A percentile compares a stretch with the other conserved stretches of the same genome.
Conservation (phyloP, 1,140 invertebrate genomes). For the Nymphalis io region DNA sequence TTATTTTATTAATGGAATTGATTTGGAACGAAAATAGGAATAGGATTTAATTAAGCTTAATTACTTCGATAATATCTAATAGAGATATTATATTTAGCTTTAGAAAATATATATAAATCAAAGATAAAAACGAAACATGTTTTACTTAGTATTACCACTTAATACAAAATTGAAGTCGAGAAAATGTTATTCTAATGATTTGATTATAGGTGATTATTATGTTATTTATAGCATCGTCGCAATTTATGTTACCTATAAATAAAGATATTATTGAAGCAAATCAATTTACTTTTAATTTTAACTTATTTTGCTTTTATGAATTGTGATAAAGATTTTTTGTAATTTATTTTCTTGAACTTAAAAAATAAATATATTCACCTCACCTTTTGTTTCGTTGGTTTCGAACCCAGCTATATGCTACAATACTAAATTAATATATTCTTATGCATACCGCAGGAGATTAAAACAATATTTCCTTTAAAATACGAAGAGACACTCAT, state of each 20-base stretch:
- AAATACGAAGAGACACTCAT: constrained; percentile 29
- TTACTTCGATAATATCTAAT: not conserved
- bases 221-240: too few species aligned
- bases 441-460: constrained; percentile 48
- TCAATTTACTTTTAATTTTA: too few species aligned
- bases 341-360: not conserved
- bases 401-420: not conserved
- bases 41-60: not conserved
- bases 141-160: not conserved
- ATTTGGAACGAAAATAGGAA: not conserved
- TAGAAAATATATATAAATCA: not conserved
- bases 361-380: not conserved
- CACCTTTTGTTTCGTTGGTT: not conserved
- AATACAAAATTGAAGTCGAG: too few species aligned
- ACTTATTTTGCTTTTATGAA: too few species aligned
- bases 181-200: too few species aligned
- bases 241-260: too few species aligned
- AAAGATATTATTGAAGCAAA: too few species aligned
- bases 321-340: not conserved
- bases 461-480: constrained; percentile 50
- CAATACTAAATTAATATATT: constrained; percentile 17
- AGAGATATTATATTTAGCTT: not conserved
- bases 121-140: not conserved
- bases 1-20: constrained; percentile 1
- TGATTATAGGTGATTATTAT: too few species aligned